These are phyloP conservation scores for Labia minor DNA, from an alignment of 2,888 invertebrate genomes.

Conservation along the genomic window DNA sequence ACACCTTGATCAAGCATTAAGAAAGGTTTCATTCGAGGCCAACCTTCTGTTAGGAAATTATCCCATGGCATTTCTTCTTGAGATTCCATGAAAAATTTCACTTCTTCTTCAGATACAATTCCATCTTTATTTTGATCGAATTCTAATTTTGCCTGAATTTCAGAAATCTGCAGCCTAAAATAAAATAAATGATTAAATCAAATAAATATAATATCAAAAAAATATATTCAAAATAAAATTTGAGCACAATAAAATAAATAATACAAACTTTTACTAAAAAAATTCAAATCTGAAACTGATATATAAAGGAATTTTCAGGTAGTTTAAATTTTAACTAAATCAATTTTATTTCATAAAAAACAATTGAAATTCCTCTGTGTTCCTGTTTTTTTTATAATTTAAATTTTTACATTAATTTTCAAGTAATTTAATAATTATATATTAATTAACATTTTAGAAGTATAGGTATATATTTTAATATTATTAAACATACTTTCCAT, in stretches of 20 bases:
- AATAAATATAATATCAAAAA: conserved; percentile 14
- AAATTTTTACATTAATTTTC: too few relatives aligned
- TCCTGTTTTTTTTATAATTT: too few relatives aligned
- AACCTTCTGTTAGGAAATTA: conserved; percentile 56
- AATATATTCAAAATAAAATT: neutral
- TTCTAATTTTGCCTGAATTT: conserved; percentile 56
- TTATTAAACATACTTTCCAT: conserved; percentile 47
- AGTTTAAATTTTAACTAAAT: too few relatives aligned
- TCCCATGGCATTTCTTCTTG: conserved; percentile 55
- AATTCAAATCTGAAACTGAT: too few relatives aligned
- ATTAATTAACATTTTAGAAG: too few relatives aligned
- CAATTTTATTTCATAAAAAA: too few relatives aligned
- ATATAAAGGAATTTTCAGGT: too few relatives aligned
- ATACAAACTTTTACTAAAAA: too few relatives aligned
- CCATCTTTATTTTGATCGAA: conserved; percentile 89
- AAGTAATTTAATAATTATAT: too few relatives aligned
- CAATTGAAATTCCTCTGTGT: too few relatives aligned
- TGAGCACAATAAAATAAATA: too few relatives aligned
- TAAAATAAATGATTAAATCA: conserved; percentile 19
- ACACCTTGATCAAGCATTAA: conserved; percentile 64
- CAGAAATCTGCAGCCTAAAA: conserved; percentile 50
- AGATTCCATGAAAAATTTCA: conserved; percentile 45
- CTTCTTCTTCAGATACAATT: conserved; percentile 76
- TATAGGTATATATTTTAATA: too few relatives aligned
- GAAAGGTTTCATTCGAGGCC: conserved; percentile 68